phyloP scores from a whole-genome alignment of 2,888 invertebrate species.

The Nezara viridula region DNA sequence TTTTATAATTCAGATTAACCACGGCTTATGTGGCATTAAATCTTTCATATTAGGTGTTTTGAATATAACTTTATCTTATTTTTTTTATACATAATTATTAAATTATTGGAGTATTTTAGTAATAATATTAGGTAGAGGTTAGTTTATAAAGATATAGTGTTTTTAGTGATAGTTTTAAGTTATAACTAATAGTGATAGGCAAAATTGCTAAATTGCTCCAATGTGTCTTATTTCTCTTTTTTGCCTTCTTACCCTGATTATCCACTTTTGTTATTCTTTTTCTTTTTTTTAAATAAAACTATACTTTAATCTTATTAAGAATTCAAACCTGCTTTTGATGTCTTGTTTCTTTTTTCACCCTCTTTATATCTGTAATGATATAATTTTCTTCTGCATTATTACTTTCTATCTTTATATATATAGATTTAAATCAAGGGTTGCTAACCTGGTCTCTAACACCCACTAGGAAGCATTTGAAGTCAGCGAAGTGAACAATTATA shows the following conservation, averaged over 20 bases:
- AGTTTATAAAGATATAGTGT: slow-evolving; percentile 46
- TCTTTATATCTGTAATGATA: slow-evolving; percentile 32
- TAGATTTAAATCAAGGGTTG: slow-evolving; percentile 4
- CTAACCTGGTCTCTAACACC: not conserved
- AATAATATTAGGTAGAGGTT: slow-evolving; percentile 53
- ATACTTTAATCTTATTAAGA: slow-evolving; percentile 54
- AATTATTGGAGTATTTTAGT: slow-evolving; percentile 57
- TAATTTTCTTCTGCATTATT: slow-evolving; percentile 30
- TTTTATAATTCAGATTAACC: slow-evolving; percentile 30
- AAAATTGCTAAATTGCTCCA: slow-evolving; percentile 60
- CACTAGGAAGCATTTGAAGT: not conserved
- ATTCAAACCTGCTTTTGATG: slow-evolving; percentile 59
- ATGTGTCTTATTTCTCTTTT: slow-evolving; percentile 43
- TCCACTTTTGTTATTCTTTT: slow-evolving; percentile 11
- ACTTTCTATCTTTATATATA: slow-evolving; percentile 39
- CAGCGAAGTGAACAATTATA: not conserved
- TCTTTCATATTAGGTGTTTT: slow-evolving; percentile 52
- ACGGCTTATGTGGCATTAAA: slow-evolving; percentile 55
- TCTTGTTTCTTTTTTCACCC: slow-evolving; percentile 36
- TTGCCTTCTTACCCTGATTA: slow-evolving; percentile 18
- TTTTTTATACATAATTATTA: slow-evolving; percentile 22
- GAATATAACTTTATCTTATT: slow-evolving; percentile 1
- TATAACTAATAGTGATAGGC: slow-evolving; percentile 51
- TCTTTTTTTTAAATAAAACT: not conserved
- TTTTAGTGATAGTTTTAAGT: slow-evolving; percentile 43